phyloP scores from a whole-genome alignment of 2,113 vertebrate genomes.

The Struthidea cinerea region DNA sequence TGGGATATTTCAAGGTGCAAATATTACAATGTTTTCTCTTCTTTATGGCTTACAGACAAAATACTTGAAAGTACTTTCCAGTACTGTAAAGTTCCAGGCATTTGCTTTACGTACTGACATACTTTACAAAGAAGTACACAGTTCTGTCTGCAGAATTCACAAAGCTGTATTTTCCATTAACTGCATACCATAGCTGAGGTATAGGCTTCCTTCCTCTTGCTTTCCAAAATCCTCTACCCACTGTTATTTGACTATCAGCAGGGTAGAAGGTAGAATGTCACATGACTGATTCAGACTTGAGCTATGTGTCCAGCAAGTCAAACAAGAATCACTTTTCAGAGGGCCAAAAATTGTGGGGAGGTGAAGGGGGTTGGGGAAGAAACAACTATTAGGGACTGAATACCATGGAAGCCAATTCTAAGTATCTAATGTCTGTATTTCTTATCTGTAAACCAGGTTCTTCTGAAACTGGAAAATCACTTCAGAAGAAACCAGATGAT shows the following conservation, averaged over 20 bases:
- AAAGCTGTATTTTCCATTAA: not conserved
- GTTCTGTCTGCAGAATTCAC: not conserved
- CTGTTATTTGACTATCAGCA: not conserved
- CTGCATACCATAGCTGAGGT: not conserved
- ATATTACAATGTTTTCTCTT: not conserved
- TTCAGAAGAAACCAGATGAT: not conserved
- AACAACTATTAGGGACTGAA: not conserved
- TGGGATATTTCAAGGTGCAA: not conserved
- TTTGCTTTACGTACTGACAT: not conserved
- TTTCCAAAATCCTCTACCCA: not conserved
- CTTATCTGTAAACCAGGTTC: not conserved
- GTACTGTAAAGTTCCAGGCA: not conserved
- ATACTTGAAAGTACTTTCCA: not conserved
- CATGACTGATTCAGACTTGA: not conserved
- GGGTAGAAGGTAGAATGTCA: not conserved
- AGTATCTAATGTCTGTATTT: not conserved
- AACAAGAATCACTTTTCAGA: not conserved
- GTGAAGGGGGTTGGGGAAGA: rapidly evolving
- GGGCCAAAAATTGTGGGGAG: not conserved
- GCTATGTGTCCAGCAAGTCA: not conserved
- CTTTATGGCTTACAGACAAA: not conserved
- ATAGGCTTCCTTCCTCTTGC: not conserved
- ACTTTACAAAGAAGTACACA: not conserved
- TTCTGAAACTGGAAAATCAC: not conserved
- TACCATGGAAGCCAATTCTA: not conserved